phyloP scores from a whole-genome alignment of 2,888 invertebrate species.

The Hoplodrina ambigua region DNA sequence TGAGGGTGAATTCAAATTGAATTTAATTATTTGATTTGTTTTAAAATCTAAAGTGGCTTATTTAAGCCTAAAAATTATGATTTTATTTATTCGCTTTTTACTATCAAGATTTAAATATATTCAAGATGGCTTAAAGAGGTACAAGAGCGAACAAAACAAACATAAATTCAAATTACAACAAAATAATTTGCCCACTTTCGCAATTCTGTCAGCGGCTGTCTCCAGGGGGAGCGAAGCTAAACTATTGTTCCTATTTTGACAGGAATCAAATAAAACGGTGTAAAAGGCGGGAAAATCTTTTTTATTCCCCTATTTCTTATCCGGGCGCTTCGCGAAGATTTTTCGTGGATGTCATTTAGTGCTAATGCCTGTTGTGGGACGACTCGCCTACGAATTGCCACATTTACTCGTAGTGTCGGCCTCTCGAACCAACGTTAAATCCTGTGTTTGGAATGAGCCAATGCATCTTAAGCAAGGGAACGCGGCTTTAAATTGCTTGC shows the following conservation, averaged over 20 bases:
- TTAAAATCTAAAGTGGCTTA: background rate
- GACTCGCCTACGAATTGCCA: slow-evolving; percentile 87
- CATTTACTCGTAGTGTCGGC: slow-evolving; percentile 82
- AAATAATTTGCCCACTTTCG: slow-evolving; percentile 43
- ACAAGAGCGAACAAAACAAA: slow-evolving; percentile 22
- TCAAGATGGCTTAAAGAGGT: background rate
- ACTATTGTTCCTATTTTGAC: slow-evolving; percentile 63
- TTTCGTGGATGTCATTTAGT: slow-evolving; percentile 89
- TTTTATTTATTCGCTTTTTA: background rate
- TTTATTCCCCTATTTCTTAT: slow-evolving; percentile 84
- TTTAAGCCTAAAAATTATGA: background rate
- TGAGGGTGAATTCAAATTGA: slow-evolving; percentile 25
- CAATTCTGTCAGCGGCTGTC: slow-evolving; percentile 31
- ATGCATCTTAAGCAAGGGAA: slow-evolving; percentile 88
- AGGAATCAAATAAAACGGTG: slow-evolving; percentile 72
- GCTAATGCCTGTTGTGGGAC: slow-evolving; percentile 87
- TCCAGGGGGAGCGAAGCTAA: slow-evolving; percentile 33
- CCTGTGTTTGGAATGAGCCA: slow-evolving; percentile 87
- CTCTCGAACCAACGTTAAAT: slow-evolving; percentile 83
- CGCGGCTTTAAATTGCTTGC: slow-evolving; percentile 81
- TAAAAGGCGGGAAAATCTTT: slow-evolving; percentile 77
- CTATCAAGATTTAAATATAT: background rate
- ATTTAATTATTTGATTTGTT: slow-evolving; percentile 7
- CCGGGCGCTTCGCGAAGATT: slow-evolving; percentile 81
- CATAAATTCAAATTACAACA: slow-evolving; percentile 43